Evolutionary conservation across 2,797 vertebrate genomes (phyloP).

Genomic region (Rhadinocentrus ornatus): DNA sequence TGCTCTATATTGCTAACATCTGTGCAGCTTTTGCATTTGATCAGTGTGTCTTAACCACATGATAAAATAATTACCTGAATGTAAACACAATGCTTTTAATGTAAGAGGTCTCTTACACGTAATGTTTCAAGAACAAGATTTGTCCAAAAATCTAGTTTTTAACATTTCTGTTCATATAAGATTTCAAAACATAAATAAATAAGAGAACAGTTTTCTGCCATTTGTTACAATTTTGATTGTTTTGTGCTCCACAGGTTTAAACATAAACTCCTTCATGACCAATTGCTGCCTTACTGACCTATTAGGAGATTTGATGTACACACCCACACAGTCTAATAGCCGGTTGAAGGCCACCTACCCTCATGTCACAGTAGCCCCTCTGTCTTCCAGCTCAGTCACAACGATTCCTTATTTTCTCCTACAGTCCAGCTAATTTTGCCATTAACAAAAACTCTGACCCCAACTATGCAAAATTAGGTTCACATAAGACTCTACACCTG

Average conservation of each 20-base stretch:
- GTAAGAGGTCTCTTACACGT: no score
- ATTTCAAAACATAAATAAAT: neutral
- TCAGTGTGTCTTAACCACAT: neutral
- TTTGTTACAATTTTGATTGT: neutral
- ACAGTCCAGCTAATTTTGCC: conserved; percentile 17
- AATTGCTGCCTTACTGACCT: conserved; percentile 39
- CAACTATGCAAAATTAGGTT: neutral
- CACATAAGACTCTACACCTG: conserved; percentile 9
- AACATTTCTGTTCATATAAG: neutral
- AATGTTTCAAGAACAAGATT: no score
- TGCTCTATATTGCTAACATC: conserved; percentile 28
- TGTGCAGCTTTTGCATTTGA: conserved; percentile 7
- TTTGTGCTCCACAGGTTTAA: neutral
- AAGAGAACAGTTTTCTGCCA: neutral
- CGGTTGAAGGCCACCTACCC: conserved; percentile 59
- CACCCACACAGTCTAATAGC: conserved; percentile 1
- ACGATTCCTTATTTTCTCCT: conserved; percentile 39
- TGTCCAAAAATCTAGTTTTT: no score
- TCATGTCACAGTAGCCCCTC: conserved; percentile 37
- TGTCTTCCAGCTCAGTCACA: conserved; percentile 20
- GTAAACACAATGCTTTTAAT: neutral
- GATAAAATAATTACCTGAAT: neutral
- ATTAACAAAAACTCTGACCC: neutral
- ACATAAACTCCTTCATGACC: conserved; percentile 9
- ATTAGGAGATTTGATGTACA: conserved; percentile 32